Evolutionary conservation across 2,113 vertebrate genomes (phyloP).

Genomic region (Dicrurus megarhynchus): DNA sequence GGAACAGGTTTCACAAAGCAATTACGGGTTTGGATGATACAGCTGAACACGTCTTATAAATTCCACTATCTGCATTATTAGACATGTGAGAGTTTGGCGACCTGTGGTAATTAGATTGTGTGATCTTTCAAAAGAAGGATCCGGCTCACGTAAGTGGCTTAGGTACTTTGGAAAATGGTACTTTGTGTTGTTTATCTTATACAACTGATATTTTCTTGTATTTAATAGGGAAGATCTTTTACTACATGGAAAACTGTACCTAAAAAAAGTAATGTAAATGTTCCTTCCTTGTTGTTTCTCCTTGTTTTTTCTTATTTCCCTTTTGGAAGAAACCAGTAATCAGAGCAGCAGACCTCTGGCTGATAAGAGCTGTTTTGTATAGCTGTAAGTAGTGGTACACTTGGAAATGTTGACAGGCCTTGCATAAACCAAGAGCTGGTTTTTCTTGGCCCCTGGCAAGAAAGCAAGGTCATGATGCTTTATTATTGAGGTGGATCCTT

Average conservation of each 20-base stretch:
- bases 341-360: not conserved
- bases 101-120: not conserved
- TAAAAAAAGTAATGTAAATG: not conserved
- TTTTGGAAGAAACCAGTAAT: not conserved
- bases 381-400: not conserved
- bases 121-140: not conserved
- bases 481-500: not conserved
- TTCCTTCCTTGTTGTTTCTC: not conserved
- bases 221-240: not conserved
- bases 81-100: not conserved
- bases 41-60: not conserved
- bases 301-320: not conserved
- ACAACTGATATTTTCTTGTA: not conserved
- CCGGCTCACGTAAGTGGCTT: not conserved
- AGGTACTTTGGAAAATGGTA: not conserved
- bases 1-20: not conserved
- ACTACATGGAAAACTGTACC: not conserved
- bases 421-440: not conserved
- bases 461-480: not conserved
- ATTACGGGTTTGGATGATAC: not conserved
- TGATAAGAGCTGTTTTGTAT: not conserved
- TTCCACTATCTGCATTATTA: not conserved
- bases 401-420: constrained; percentile 1
- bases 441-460: not conserved
- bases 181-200: not conserved